phyloP scores from a whole-genome alignment of 2,113 vertebrate species.

The Elgaria multicarinata region DNA sequence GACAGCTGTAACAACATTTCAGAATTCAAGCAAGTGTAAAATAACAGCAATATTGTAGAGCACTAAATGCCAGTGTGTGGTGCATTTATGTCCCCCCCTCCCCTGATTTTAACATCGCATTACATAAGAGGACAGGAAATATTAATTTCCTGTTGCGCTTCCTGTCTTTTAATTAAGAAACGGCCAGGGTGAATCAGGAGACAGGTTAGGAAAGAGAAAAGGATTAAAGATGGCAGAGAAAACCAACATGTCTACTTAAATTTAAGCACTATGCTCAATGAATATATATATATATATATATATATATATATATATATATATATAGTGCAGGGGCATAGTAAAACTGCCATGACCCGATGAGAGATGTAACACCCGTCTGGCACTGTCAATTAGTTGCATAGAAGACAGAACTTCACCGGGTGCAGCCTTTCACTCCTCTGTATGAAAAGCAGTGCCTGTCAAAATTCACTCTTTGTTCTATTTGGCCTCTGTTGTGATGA shows the following conservation, averaged over 20 bases:
- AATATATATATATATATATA: too few species aligned
- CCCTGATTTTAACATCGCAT: conserved; percentile 80
- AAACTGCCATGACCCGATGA: background rate
- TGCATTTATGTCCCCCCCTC: background rate
- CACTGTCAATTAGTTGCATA: background rate
- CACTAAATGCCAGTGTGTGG: conserved; percentile 80
- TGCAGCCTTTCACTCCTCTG: background rate
- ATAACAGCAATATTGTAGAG: conserved; percentile 85
- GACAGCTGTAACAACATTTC: conserved; percentile 90
- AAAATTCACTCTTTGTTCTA: too few species aligned
- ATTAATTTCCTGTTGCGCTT: conserved; percentile 82
- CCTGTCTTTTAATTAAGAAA: conserved; percentile 73
- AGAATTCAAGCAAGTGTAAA: conserved; percentile 81
- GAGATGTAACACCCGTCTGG: background rate
- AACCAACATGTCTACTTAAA: background rate
- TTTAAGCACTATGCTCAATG: background rate
- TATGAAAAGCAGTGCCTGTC: too few species aligned
- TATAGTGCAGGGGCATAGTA: background rate
- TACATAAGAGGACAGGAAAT: conserved; percentile 84
- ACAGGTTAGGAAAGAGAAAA: background rate
- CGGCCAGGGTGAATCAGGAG: conserved; percentile 64
- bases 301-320: too few species aligned
- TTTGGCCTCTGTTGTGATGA: too few species aligned
- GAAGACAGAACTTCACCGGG: background rate
- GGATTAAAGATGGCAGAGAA: background rate